Percentiles rank a stretch among this genome's conserved stretches.
These are phyloP conservation scores for Theristicus caerulescens DNA, from an alignment of 2,113 vertebrate genomes.

Conservation along the genomic window DNA sequence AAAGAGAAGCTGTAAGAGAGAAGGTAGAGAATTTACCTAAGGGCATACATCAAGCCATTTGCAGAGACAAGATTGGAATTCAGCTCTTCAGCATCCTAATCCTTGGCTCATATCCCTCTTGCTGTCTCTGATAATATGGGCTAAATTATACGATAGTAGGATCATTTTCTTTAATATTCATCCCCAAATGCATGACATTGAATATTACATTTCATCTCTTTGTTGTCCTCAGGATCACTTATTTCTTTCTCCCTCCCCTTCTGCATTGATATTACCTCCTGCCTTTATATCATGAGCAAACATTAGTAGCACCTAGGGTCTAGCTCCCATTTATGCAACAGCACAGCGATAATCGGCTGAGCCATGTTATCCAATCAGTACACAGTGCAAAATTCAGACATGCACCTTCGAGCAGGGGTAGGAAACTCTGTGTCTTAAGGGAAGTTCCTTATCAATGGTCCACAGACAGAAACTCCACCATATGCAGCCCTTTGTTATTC, in stretches of 20 bases:
- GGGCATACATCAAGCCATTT: conserved; percentile 43
- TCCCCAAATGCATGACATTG: neutral
- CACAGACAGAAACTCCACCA: neutral
- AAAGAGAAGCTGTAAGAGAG: conserved; percentile 46
- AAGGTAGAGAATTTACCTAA: conserved; percentile 58
- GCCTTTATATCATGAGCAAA: neutral
- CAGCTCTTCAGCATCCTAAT: conserved; percentile 3
- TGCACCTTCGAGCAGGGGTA: neutral
- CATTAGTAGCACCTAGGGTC: neutral
- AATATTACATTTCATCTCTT: conserved; percentile 9
- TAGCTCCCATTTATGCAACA: neutral
- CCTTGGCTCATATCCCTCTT: conserved; percentile 35
- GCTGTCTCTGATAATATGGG: conserved; percentile 17
- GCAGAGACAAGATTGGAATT: conserved; percentile 30
- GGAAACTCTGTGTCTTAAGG: neutral
- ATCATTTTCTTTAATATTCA: conserved; percentile 54
- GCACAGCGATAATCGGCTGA: neutral
- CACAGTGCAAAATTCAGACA: neutral
- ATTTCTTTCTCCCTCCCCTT: neutral
- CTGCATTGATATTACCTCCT: neutral
- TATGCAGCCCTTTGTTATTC: neutral
- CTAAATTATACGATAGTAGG: conserved; percentile 18
- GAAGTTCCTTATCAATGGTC: neutral
- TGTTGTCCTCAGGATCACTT: neutral
- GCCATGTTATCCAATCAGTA: neutral